These are phyloP conservation scores for Furcula furcula DNA, from an alignment of 2,888 invertebrate genomes.

Conservation along the genomic window DNA sequence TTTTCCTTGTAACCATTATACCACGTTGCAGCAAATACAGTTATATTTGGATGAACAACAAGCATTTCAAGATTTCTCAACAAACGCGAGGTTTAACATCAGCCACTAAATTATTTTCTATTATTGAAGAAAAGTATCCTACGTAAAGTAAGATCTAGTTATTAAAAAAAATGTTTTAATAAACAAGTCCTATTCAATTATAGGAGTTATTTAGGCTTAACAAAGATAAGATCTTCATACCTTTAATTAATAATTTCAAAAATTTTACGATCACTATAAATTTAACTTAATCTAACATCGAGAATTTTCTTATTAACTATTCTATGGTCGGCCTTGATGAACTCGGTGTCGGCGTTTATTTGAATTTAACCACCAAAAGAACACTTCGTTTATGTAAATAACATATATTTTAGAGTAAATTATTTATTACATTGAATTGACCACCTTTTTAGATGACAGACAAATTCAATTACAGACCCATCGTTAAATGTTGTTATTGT, in stretches of 20 bases:
- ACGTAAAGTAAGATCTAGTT: no score
- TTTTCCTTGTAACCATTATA: conserved; percentile 8
- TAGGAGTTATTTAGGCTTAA: no score
- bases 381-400: conserved; percentile 23
- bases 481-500: conserved; percentile 37
- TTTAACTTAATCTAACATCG: conserved; percentile 15
- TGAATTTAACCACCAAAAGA: conserved; percentile 17
- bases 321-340: conserved; percentile 17
- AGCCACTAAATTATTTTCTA: no score
- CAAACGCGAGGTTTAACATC: no score
- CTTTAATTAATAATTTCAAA: conserved; percentile 20
- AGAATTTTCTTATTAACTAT: conserved; percentile 20
- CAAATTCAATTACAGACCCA: conserved; percentile 35
- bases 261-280: conserved; percentile 18
- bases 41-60: conserved; percentile 1
- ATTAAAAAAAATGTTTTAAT: no score
- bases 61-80: no score
- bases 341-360: conserved; percentile 21
- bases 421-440: conserved; percentile 12
- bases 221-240: conserved; percentile 20
- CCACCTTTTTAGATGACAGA: conserved; percentile 30
- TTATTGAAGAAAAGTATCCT: no score
- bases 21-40: conserved; percentile 3
- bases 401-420: conserved; percentile 22
- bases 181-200: no score